Conservation (phyloP, 2,888 invertebrate species). For the Carcina quercana region DNA sequence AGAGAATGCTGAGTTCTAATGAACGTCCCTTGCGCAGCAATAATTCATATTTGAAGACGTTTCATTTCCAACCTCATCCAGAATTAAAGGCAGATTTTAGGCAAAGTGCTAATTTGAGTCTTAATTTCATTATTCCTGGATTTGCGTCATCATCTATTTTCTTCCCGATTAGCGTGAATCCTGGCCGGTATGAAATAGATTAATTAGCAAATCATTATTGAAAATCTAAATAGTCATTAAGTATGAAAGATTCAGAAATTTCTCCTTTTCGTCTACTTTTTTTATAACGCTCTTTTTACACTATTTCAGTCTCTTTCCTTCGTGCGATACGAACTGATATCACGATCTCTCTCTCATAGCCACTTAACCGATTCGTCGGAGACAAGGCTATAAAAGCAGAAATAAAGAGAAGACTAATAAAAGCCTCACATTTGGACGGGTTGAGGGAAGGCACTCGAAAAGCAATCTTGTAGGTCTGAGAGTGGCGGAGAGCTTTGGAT, state of each 20-base stretch:
- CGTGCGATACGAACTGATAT: too few relatives aligned
- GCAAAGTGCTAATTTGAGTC: too few relatives aligned
- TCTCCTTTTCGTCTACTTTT: too few relatives aligned
- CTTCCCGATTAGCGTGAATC: background rate
- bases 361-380: background rate
- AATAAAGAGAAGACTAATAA: slow-evolving; percentile 43
- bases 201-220: background rate
- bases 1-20: too few relatives aligned
- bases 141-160: background rate
- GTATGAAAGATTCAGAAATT: background rate
- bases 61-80: too few relatives aligned
- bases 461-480: slow-evolving; percentile 62
- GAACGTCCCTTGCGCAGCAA: background rate
- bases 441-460: slow-evolving; percentile 53
- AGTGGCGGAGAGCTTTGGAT: too few relatives aligned
- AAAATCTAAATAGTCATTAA: too few relatives aligned
- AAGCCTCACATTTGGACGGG: slow-evolving; percentile 48
- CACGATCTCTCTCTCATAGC: background rate
- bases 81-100: too few relatives aligned
- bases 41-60: too few relatives aligned
- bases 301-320: background rate
- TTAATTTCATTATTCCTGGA: too few relatives aligned
- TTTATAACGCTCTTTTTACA: too few relatives aligned
- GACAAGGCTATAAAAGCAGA: slow-evolving; percentile 14
- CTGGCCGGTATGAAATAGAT: background rate